These are phyloP conservation scores for Aspidiotus rigidus DNA, from an alignment of 2,888 invertebrate species.

Conservation along the genomic window DNA sequence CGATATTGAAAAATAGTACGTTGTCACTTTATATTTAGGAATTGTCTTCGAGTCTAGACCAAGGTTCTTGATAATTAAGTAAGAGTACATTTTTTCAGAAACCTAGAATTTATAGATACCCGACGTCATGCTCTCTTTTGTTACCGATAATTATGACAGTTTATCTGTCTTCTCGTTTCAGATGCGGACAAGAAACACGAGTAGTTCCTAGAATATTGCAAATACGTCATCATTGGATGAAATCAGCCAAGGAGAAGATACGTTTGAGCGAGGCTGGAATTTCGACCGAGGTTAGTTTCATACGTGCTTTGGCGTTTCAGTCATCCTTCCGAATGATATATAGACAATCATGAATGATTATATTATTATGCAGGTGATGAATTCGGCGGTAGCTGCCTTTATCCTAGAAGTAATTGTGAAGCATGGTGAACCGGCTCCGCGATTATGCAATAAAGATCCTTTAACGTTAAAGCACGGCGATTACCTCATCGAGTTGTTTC, in stretches of 20 bases:
- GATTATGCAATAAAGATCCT: constrained; percentile 98
- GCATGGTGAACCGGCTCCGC: constrained; percentile 88
- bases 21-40: no score
- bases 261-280: constrained; percentile 90
- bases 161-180: constrained; percentile 42
- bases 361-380: constrained; percentile 55
- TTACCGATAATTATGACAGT: no score
- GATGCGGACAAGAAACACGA: constrained; percentile 93
- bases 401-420: constrained; percentile 91
- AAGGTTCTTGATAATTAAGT: no score
- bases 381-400: constrained; percentile 93
- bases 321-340: no score
- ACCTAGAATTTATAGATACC: no score
- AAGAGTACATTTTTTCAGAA: no score
- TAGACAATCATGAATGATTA: neutral
- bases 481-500: constrained; percentile 89
- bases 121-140: no score
- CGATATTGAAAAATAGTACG: no score
- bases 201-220: constrained; percentile 94
- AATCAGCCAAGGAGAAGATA: constrained; percentile 82
- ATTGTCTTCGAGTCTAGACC: no score
- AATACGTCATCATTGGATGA: constrained; percentile 90
- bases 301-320: no score
- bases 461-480: constrained; percentile 93
- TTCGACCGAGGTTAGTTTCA: constrained; percentile 58